These are phyloP conservation scores for Pachypanchax playfairii DNA, from an alignment of 2,113 vertebrate species.

Conservation along the genomic window DNA sequence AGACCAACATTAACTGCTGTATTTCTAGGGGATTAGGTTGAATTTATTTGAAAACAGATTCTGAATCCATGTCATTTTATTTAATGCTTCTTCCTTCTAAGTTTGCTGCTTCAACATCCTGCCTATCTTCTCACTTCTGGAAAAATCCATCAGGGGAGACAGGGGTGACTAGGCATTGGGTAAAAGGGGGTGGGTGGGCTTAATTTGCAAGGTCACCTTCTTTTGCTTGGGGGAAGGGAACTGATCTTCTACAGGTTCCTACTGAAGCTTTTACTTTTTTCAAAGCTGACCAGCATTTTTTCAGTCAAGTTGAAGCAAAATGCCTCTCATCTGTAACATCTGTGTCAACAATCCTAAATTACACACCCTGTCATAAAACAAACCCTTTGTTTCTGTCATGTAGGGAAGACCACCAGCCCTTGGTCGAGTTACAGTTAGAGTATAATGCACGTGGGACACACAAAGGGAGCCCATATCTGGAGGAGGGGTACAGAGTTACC, in stretches of 20 bases:
- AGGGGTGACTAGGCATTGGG: constrained; percentile 41
- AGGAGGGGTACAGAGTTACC: constrained; percentile 65
- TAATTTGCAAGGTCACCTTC: constrained; percentile 68
- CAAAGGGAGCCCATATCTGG: constrained; percentile 61
- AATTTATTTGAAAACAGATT: neutral
- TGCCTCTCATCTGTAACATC: neutral
- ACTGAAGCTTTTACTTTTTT: neutral
- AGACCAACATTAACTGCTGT: neutral
- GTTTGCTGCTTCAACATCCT: constrained; percentile 12
- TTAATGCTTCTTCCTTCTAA: constrained; percentile 10
- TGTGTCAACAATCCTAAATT: neutral
- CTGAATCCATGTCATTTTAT: constrained; percentile 3
- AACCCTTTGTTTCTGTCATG: constrained; percentile 11
- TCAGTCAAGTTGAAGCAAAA: neutral
- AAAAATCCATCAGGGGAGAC: neutral
- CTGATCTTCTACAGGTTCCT: constrained; percentile 6
- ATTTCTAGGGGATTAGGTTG: neutral
- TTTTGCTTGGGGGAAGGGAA: constrained; percentile 44
- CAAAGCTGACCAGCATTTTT: neutral
- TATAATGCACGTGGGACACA: constrained; percentile 61
- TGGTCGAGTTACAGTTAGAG: constrained; percentile 44
- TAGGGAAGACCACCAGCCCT: constrained; percentile 17
- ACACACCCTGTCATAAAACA: constrained; percentile 13
- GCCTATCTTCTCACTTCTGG: constrained; percentile 9
- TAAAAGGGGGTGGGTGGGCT: constrained; percentile 18